Conservation (phyloP, 2,888 invertebrate species). For the Cyaniris semiargus region DNA sequence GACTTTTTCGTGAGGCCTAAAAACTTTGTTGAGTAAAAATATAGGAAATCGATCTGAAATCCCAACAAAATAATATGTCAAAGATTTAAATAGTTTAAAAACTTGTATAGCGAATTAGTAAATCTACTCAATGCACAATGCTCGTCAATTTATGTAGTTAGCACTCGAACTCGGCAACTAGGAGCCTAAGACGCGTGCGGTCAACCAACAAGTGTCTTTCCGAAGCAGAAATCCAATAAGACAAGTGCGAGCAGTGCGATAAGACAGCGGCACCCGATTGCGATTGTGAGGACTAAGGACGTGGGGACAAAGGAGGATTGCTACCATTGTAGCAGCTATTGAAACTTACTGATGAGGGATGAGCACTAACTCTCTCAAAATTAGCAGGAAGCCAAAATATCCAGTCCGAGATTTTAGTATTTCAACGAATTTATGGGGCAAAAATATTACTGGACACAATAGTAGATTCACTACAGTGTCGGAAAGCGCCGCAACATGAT, state of each 20-base stretch:
- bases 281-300: background rate
- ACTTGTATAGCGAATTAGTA: background rate
- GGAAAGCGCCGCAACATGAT: background rate
- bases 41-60: too few species aligned
- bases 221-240: constrained; percentile 15
- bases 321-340: background rate
- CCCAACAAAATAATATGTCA: too few species aligned
- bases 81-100: background rate
- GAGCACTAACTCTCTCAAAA: background rate
- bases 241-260: background rate
- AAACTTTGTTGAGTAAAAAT: background rate
- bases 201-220: constrained; percentile 14
- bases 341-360: background rate
- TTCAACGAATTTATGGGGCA: background rate
- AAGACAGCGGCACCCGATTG: constrained; percentile 3
- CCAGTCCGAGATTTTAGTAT: background rate
- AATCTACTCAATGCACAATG: background rate
- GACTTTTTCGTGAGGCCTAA: background rate
- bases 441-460: background rate
- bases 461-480: background rate
- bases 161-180: background rate
- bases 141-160: constrained; percentile 1
- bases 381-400: background rate
- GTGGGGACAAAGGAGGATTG: background rate
- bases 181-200: background rate